phyloP scores from a whole-genome alignment of 2,888 invertebrate genomes.

The Cosmia trapezina region DNA sequence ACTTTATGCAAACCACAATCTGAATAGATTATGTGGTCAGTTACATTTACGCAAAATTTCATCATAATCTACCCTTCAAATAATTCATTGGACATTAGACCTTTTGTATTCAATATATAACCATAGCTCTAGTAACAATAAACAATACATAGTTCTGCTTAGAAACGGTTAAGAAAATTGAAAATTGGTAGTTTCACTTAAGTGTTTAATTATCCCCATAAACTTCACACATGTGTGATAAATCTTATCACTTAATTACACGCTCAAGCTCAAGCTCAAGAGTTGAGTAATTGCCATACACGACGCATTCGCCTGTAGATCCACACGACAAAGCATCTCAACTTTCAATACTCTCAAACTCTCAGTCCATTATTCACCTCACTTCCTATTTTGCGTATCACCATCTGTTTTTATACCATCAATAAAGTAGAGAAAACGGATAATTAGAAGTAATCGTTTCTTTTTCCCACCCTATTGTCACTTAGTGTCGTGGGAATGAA shows the following conservation, averaged over 20 bases:
- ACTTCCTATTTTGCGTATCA: conserved; percentile 55
- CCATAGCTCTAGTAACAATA: too few relatives aligned
- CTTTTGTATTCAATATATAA: neutral
- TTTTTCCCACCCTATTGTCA: conserved; percentile 59
- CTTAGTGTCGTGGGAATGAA: conserved; percentile 55
- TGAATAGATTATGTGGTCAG: conserved; percentile 9
- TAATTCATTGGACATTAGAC: neutral
- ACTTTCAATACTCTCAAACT: conserved; percentile 38
- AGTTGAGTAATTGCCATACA: neutral
- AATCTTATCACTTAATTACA: neutral
- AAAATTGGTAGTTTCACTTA: neutral
- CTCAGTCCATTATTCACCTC: conserved; percentile 12
- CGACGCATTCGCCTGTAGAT: neutral
- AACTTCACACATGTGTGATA: neutral
- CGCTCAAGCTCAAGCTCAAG: neutral
- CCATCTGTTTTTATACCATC: conserved; percentile 41
- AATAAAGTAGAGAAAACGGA: conserved; percentile 54
- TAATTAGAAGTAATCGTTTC: conserved; percentile 63
- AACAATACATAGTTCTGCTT: neutral
- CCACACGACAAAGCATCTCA: conserved; percentile 3
- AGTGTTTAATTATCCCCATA: neutral
- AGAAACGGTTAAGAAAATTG: neutral
- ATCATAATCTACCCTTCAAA: neutral
- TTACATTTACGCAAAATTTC: neutral
- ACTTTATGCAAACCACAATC: conserved; percentile 10